Percentiles rank a stretch among this genome's conserved stretches.
These are phyloP conservation scores for Sorex araneus DNA, from an alignment of 2,113 vertebrate species.

Conservation along the genomic window DNA sequence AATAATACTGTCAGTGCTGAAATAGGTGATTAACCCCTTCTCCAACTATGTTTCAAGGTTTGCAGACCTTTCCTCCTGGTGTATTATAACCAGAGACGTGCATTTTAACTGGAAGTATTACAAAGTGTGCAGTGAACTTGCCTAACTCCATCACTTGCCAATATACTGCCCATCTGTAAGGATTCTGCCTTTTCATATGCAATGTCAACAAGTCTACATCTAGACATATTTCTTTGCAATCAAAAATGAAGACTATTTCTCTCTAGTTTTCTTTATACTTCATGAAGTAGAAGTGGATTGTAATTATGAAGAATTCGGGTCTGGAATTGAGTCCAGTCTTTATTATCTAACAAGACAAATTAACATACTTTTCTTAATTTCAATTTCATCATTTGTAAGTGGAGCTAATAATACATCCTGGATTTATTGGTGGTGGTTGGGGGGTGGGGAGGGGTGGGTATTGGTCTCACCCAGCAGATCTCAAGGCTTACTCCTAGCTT, in stretches of 20 bases:
- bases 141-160: background rate
- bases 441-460: background rate
- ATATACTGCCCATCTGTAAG: background rate
- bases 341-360: slow-evolving; percentile 11
- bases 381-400: slow-evolving; percentile 33
- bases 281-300: background rate
- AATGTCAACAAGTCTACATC: background rate
- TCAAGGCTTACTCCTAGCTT: too few relatives aligned
- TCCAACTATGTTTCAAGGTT: background rate
- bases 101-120: slow-evolving; percentile 39
- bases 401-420: background rate
- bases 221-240: slow-evolving; percentile 13
- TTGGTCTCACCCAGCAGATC: background rate
- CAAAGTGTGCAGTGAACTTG: background rate
- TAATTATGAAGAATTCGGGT: background rate
- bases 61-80: background rate
- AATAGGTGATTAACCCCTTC: background rate
- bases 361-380: background rate
- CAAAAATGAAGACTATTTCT: slow-evolving; percentile 26
- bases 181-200: background rate
- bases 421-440: background rate
- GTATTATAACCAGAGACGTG: slow-evolving; percentile 7
- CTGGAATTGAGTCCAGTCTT: background rate
- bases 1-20: background rate
- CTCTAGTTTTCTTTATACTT: background rate